These are phyloP conservation scores for Argentina silus DNA, from an alignment of 2,797 vertebrate genomes.

Conservation along the genomic window DNA sequence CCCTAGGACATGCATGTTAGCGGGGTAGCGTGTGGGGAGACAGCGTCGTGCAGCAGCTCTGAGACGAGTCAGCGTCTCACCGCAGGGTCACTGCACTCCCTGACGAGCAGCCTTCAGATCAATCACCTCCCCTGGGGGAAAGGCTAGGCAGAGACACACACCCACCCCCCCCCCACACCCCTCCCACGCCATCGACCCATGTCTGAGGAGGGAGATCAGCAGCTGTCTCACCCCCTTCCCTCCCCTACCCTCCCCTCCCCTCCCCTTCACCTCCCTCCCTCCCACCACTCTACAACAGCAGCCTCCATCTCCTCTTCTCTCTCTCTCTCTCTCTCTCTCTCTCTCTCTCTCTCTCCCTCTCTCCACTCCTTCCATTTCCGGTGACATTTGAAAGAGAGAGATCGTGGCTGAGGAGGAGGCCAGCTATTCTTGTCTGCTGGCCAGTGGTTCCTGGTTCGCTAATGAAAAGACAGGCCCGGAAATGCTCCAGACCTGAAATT, in stretches of 20 bases:
- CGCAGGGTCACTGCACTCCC: constrained; percentile 31
- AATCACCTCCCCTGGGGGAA: constrained; percentile 38
- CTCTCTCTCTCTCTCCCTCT: not conserved
- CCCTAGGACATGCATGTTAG: constrained; percentile 23
- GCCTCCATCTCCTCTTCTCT: constrained; percentile 16
- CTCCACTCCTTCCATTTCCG: constrained; percentile 22
- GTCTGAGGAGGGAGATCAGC: not conserved
- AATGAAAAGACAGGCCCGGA: constrained; percentile 5
- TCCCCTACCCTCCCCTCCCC: too few species aligned
- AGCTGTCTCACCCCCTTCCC: constrained; percentile 14
- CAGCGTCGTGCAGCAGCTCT: constrained; percentile 19
- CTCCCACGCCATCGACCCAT: constrained; percentile 8
- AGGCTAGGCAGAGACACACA: constrained; percentile 33
- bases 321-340: constrained; percentile 12
- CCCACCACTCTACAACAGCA: constrained; percentile 21
- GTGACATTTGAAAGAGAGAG: constrained; percentile 10
- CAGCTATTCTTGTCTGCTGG: not conserved
- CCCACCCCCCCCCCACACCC: constrained; percentile 20
- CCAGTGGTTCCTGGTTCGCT: constrained; percentile 17
- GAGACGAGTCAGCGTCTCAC: constrained; percentile 35
- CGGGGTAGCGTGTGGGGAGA: constrained; percentile 36
- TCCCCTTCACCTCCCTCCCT: too few species aligned
- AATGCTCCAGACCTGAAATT: constrained; percentile 12
- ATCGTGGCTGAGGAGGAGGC: not conserved
- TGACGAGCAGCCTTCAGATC: constrained; percentile 49